Conservation (phyloP, 2,113 vertebrate genomes). For the Otus sunia region DNA sequence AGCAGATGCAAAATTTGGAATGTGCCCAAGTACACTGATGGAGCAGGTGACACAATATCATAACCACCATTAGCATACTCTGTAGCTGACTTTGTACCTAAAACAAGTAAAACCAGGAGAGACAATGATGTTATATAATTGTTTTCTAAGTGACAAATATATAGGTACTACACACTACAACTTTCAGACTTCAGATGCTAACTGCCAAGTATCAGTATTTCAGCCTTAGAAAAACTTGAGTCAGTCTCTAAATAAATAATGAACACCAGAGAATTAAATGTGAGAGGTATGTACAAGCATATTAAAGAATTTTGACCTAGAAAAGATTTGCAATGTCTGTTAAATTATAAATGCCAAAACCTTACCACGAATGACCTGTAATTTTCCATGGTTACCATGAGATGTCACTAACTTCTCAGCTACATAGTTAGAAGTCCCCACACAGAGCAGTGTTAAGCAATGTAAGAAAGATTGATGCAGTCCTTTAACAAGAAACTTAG, state of each 20-base stretch:
- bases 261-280: background rate
- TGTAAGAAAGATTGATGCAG: background rate
- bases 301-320: background rate
- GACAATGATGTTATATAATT: background rate
- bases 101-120: background rate
- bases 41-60: slow-evolving; percentile 68
- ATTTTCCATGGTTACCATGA: slow-evolving; percentile 49
- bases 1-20: slow-evolving; percentile 82
- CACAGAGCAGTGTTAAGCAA: background rate
- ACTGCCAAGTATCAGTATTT: background rate
- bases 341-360: background rate
- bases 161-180: background rate
- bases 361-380: background rate
- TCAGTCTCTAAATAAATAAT: background rate
- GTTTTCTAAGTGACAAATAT: background rate
- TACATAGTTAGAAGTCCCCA: background rate
- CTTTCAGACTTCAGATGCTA: background rate
- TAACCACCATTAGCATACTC: slow-evolving; percentile 70
- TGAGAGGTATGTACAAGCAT: background rate
- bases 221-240: background rate
- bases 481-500: background rate
- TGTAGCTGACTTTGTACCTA: slow-evolving; percentile 84
- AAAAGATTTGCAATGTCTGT: background rate
- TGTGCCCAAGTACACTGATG: slow-evolving; percentile 64
- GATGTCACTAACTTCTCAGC: slow-evolving; percentile 59